Evolutionary conservation across 2,888 invertebrate genomes (phyloP), one percentile per base, ranked within the genome.

Genomic region (Trichopoda pennipes): DNA sequence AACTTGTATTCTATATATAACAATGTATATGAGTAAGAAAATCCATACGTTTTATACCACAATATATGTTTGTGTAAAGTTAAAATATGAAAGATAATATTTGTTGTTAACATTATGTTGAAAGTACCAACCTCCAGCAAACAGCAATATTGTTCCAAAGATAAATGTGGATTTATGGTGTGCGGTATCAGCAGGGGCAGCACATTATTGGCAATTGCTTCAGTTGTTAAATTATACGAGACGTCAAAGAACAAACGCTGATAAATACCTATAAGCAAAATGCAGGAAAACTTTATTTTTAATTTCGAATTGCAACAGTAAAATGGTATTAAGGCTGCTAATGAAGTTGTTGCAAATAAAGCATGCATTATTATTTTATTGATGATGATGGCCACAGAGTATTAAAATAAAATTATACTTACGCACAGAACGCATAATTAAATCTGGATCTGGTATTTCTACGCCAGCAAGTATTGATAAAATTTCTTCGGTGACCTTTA

Each of bases 181-280:
- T 97, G 97, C 21, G 98, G 98, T 77, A 98, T 94, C 70, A 99
- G 93, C 16, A 96, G 94, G 9, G 98, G 99, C 94, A 99, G 96
- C 87, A 98, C 97, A 89, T 96, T 95, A 14, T 96, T 97, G 9
- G 98, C 98, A 95, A 99, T 96, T 87, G 98, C 93, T 89, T 95
- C 97, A 61, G 97, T 95, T 4, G 96, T 96, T 85, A 99, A 92
- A 51, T 97, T 98, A 91, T 96, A 98, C 89, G 95, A 96, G 91
- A 96, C 96, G 91, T 98, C 98, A 89, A 94, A 94, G 86, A 98
- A 92, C 95, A 98, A 95, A 88, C 96, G 93, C 88, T 96, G 95
- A 92, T 98, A 98, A 88, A 98, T 96, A 91, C 95, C 98, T 98
- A 93, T 35, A 77, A 70, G 16, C 28, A 49, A 56, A 63, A 47